A percentile compares a stretch with the other conserved stretches of the same genome.
These are phyloP conservation scores for Drosophila kohkoa DNA, from an alignment of 1,140 invertebrate genomes.

Conservation along the genomic window DNA sequence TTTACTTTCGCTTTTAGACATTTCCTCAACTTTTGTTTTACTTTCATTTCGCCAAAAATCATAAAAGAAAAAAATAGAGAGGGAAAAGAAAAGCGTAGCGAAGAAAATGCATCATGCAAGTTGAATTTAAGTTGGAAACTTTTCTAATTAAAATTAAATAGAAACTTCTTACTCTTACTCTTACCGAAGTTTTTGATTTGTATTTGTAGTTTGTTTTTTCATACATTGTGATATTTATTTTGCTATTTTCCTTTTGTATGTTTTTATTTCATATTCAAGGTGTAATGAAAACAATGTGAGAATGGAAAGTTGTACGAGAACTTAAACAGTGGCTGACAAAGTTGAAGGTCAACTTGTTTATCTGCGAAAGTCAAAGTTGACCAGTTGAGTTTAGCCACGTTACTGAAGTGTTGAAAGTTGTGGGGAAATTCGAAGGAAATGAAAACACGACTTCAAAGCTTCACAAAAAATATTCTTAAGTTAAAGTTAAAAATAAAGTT, in stretches of 20 bases:
- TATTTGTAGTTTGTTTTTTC: conserved; percentile 62
- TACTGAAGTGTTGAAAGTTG: conserved; percentile 5
- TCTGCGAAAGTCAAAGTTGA: conserved; percentile 30
- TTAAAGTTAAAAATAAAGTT: conserved; percentile 9
- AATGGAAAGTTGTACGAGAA: conserved; percentile 51
- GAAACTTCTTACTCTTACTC: conserved; percentile 55
- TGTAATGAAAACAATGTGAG: conserved; percentile 19
- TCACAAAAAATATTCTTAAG: no score
- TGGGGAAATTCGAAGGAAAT: background rate
- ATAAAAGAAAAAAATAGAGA: conserved; percentile 11
- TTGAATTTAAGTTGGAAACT: conserved; percentile 77
- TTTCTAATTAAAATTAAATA: conserved; percentile 83
- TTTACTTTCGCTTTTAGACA: conserved; percentile 16
- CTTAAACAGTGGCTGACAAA: conserved; percentile 43
- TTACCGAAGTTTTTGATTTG: conserved; percentile 73
- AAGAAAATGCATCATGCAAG: conserved; percentile 51
- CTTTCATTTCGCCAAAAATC: conserved; percentile 60
- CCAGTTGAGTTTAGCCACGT: background rate
- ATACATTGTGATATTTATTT: conserved; percentile 41
- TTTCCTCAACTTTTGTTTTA: conserved; percentile 64
- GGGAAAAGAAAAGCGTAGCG: conserved; percentile 24
- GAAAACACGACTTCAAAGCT: background rate
- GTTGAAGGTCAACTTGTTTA: conserved; percentile 56
- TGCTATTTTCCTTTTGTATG: conserved; percentile 11
- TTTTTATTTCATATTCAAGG: conserved; percentile 39